Base-by-base conservation (phyloP, 1,140 invertebrate species). In the Drosophila biarmipes region DNA sequence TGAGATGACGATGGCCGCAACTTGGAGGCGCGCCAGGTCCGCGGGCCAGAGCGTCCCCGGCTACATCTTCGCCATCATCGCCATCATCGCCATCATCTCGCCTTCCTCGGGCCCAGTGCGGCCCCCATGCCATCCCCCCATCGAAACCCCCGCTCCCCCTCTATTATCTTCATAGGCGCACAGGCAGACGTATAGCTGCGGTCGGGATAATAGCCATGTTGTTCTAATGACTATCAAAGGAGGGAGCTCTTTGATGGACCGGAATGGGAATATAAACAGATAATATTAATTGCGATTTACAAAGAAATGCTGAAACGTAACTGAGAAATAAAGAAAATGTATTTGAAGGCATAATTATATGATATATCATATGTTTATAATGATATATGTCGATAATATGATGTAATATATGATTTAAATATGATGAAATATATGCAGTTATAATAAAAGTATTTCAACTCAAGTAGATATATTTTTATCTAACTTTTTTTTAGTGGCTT, bases 1-100 rank as follows among this genome's bases (percentile, higher is more conserved):
- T 43, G 40, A 17, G 17, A 46, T 38, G 37, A n/a, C 43, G 43
- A 42, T 73, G 66, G 42, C 68, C 42, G 54, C 49, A 46, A 75
- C 73, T 80, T 80, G 71, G 73, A 63, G 59, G 48, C 49, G 51
- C 46, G 80, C 57, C 80, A 75, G 75, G 45, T 51, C 45, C 68
- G 59, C 51, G 56, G 68, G 67, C 68, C 66, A 55, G 63, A 51
- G 40, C 66, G 46, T 69, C 40, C 48, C 64, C 66, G 54, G 67
- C 64, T 53, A 43, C 38, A 66, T 35, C 52, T 54, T 38, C 24
- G 38, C 49, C 62, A 57, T 61, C 64, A 56, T 56, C n/a, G 24
- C 34, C 10, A 29, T 17, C 12, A 31, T n/a, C 24, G n/a, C n/a
- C n/a, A 27, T 6, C 24, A 29, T 29, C 27, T 29, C 27, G 35